A percentile compares a stretch with the other conserved stretches of the same genome.
Evolutionary conservation across 2,888 invertebrate genomes (phyloP).

Genomic region (Machimus rusticus): DNA sequence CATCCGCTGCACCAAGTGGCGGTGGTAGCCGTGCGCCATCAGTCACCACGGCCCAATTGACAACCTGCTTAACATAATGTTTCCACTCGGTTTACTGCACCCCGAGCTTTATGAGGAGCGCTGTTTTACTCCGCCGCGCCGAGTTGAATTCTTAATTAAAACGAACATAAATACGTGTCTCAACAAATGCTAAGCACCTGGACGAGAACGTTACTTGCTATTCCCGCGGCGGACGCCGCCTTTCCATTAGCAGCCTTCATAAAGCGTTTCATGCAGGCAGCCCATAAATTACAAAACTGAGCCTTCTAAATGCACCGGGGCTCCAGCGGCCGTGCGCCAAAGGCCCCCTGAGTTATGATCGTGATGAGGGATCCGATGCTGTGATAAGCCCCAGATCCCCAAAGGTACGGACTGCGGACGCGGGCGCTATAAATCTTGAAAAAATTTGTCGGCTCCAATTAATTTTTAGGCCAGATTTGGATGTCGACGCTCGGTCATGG

Average conservation of each 20-base stretch:
- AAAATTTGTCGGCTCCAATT: neutral
- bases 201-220: conserved; percentile 10
- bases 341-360: conserved; percentile 14
- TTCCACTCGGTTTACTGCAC: conserved; percentile 13
- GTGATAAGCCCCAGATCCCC: neutral
- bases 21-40: neutral
- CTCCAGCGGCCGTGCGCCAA: neutral
- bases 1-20: neutral
- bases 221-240: neutral
- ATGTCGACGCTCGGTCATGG: neutral
- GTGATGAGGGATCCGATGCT: conserved; percentile 24
- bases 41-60: neutral
- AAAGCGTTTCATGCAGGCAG: conserved; percentile 14
- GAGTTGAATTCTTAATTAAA: conserved; percentile 14
- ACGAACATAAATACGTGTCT: conserved; percentile 14
- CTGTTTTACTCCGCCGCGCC: neutral
- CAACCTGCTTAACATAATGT: conserved; percentile 18
- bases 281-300: conserved; percentile 2
- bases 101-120: conserved; percentile 6
- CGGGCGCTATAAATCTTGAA: neutral
- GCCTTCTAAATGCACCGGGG: neutral
- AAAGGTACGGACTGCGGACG: neutral
- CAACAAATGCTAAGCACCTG: conserved; percentile 23
- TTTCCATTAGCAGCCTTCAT: conserved; percentile 24
- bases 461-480: neutral